Conservation (phyloP, 2,113 vertebrate species). For the Corythornis cristatus region DNA sequence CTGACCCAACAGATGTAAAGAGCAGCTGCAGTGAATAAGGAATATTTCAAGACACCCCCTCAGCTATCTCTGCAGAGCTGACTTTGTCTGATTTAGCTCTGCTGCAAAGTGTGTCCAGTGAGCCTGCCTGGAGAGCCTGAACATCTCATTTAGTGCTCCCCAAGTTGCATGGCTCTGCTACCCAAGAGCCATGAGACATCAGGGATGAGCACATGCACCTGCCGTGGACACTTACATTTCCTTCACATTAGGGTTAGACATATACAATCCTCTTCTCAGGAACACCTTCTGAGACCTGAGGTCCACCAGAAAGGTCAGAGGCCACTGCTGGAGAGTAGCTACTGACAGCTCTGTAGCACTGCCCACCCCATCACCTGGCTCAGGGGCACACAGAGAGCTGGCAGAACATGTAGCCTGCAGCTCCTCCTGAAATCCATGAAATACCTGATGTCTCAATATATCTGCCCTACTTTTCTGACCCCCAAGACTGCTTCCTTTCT, state of each 20-base stretch:
- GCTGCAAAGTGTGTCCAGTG: rapidly evolving
- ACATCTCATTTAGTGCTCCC: no score
- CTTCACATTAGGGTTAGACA: neutral
- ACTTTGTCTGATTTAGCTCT: neutral
- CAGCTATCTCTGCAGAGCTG: neutral
- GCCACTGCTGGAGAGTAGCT: neutral
- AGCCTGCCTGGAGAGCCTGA: neutral
- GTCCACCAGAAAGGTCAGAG: neutral
- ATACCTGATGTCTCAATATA: no score
- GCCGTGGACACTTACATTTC: neutral
- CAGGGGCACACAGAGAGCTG: rapidly evolving
- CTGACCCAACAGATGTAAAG: neutral
- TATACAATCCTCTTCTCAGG: neutral
- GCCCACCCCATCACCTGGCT: rapidly evolving
- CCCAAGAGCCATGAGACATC: neutral
- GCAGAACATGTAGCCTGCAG: rapidly evolving
- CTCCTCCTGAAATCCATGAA: neutral
- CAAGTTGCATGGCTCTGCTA: neutral
- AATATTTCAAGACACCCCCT: neutral
- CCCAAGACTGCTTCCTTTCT: neutral
- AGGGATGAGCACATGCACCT: no score
- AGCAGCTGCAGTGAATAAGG: neutral
- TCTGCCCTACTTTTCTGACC: neutral
- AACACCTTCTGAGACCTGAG: neutral
- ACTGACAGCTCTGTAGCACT: rapidly evolving